Evolutionary conservation across 2,113 vertebrate species (phyloP), one percentile per base, ranked within the genome.

Genomic region (Cottus gobio): DNA sequence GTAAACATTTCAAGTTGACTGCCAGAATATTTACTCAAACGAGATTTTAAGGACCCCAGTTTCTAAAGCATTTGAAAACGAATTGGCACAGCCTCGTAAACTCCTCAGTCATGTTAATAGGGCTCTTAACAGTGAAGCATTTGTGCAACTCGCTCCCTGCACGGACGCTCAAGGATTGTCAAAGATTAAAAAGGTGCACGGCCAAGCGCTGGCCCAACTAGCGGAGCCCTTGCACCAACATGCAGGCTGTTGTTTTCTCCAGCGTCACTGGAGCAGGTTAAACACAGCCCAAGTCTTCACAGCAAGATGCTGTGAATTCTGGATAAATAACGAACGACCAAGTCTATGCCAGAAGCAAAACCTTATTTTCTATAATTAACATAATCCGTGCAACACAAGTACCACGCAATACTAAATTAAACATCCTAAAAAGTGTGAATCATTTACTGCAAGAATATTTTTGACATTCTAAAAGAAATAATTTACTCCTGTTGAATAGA

Each of bases 271-370:
- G 4, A 20, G 20, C 20, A 56, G 26, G 10, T 26, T 2, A 26
- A 56, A 56, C 52, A 4, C 6, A 13, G 11, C 52, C 11, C 4
- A 12, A 56, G 71, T 71, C 63, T 68, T 61, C 63, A 72, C 24
- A 66, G 77, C 64, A 81, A 71, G 22, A 50, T 64, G 9, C 61
- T 75, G 28, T 46, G 31, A 76, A 65, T 72, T 76, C 34, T 66
- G 39, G 18, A 67, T 39, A 6, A 75, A 66, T 71, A 56, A 82
- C n/a, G 18, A 63, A 71, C 50, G 11, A 50, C 18, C 42, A 48
- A 4, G 22, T 52, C n/a, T 28, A 69, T 20, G 30, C 11, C 56
- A 80, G 31, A 74, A 56, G n/a, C 65, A 61, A 71, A 80, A 12
- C 7, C 3, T 5, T n/a, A 68, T 70, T 75, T 44, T 0, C 37